Evolutionary conservation across 2,888 invertebrate genomes (phyloP).

Genomic region (Congeria kusceri): DNA sequence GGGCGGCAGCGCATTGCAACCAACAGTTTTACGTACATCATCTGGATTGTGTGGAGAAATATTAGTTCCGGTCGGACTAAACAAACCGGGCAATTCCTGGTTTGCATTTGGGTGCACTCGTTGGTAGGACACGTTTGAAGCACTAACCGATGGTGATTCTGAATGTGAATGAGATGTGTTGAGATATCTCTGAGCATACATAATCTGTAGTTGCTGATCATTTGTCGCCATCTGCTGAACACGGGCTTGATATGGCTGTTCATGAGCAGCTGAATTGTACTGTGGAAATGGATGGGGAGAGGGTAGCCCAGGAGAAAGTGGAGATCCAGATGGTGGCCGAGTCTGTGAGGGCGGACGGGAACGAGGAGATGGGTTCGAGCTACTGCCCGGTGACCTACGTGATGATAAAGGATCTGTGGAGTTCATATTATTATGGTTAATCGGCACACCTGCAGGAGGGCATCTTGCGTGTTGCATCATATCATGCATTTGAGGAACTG

Average conservation of each 20-base stretch:
- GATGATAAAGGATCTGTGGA: background rate
- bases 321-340: conserved; percentile 53
- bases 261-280: background rate
- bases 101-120: conserved; percentile 31
- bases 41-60: background rate
- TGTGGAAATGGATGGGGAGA: background rate
- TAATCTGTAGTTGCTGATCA: conserved; percentile 27
- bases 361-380: conserved; percentile 52
- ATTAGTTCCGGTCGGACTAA: conserved; percentile 37
- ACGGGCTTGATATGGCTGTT: background rate
- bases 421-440: background rate
- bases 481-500: conserved; percentile 37
- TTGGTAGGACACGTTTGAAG: background rate
- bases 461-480: conserved; percentile 45
- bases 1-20: background rate
- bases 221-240: conserved; percentile 8
- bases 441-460: background rate
- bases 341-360: conserved; percentile 52
- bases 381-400: conserved; percentile 46
- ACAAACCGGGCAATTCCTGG: conserved; percentile 47
- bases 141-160: background rate
- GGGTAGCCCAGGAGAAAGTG: conserved; percentile 42
- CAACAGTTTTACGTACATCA: background rate
- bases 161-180: background rate
- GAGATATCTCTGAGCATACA: conserved; percentile 24